Evolutionary conservation across 37 sponge, comb jelly and placozoan species (phyloP).

Genomic region (Corticium candelabrum): DNA sequence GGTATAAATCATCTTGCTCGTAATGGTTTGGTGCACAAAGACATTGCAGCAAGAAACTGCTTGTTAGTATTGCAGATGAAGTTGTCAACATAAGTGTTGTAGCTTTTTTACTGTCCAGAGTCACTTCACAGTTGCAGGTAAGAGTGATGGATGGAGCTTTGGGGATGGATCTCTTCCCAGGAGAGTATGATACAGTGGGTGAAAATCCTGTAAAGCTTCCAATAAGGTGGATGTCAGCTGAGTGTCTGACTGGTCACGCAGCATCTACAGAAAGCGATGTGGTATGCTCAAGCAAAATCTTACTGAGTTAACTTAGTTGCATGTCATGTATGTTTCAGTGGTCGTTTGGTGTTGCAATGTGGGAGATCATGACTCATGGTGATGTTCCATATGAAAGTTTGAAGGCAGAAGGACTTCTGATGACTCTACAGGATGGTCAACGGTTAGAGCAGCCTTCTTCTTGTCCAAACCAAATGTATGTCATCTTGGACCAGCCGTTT

Average conservation of each 20-base stretch:
- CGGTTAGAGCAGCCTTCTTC: conserved; percentile 51
- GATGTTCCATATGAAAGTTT: conserved; percentile 46
- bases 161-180: conserved; percentile 71
- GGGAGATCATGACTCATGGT: conserved; percentile 76
- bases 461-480: conserved; percentile 78
- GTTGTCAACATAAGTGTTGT: neutral
- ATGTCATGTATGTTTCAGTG: conserved; percentile 46
- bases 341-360: conserved; percentile 80
- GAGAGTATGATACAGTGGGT: conserved; percentile 44
- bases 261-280: conserved; percentile 66
- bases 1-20: conserved; percentile 74
- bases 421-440: conserved; percentile 41
- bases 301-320: too few species aligned
- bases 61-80: conserved; percentile 38
- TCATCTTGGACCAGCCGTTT: neutral
- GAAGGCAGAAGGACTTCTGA: conserved; percentile 33
- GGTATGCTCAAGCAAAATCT: too few species aligned
- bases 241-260: conserved; percentile 36
- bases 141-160: conserved; percentile 61
- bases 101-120: conserved; percentile 20
- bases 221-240: conserved; percentile 66
- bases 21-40: conserved; percentile 47
- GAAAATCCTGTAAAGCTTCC: conserved; percentile 47
- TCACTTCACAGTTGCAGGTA: conserved; percentile 59
- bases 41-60: conserved; percentile 70